These are phyloP conservation scores for Turdus rufiventris DNA, from an alignment of 2,113 vertebrate species.

Conservation along the genomic window DNA sequence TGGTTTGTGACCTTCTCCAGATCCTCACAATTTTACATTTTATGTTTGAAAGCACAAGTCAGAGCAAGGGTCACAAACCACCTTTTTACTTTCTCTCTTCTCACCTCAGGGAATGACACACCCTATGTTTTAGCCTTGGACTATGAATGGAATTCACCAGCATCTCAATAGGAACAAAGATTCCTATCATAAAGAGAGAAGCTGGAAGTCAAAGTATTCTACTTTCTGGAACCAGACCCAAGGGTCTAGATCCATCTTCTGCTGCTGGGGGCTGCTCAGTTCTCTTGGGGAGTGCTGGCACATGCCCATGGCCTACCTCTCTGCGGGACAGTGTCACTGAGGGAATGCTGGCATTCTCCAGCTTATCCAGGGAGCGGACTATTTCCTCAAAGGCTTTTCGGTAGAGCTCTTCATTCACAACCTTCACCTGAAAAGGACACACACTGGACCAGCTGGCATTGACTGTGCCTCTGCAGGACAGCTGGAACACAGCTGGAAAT, in stretches of 20 bases:
- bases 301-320: slow-evolving; percentile 76
- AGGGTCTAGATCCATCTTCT: neutral
- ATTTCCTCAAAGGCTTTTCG: slow-evolving; percentile 91
- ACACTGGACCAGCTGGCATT: neutral
- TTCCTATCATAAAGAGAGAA: neutral
- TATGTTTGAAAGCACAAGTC: neutral
- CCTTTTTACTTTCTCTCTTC: neutral
- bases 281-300: neutral
- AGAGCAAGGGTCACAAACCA: neutral
- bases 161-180: neutral
- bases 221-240: neutral
- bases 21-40: neutral
- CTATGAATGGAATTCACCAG: neutral
- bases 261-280: neutral
- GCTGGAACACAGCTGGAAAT: neutral
- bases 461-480: neutral
- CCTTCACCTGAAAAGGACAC: slow-evolving; percentile 81
- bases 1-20: neutral
- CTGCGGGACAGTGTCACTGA: slow-evolving; percentile 83
- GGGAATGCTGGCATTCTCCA: slow-evolving; percentile 96
- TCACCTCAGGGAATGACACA: neutral
- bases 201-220: neutral
- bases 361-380: slow-evolving; percentile 89
- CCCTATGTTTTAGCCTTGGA: neutral
- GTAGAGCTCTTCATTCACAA: slow-evolving; percentile 83